Percentiles rank a stretch among this genome's conserved stretches.
Evolutionary conservation across 2,113 vertebrate genomes (phyloP).

Genomic region (Pelecanoides urinatrix): DNA sequence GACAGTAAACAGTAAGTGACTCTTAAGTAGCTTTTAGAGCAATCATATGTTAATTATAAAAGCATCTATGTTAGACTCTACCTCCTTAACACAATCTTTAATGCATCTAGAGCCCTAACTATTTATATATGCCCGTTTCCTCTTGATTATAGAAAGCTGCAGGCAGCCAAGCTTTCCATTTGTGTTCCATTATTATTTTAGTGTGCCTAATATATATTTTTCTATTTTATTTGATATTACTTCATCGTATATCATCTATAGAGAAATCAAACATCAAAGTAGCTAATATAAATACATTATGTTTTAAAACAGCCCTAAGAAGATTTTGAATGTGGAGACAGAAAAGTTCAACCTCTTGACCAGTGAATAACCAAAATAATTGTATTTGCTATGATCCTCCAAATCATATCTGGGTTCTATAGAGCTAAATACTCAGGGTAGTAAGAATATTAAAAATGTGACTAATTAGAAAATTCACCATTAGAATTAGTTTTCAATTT

Average conservation of each 20-base stretch:
- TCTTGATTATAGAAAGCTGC: neutral
- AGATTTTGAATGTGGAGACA: neutral
- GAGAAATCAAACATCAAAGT: neutral
- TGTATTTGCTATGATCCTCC: neutral
- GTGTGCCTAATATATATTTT: neutral
- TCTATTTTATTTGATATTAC: neutral
- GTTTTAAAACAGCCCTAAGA: neutral
- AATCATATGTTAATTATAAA: slow-evolving; percentile 26
- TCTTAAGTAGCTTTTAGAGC: slow-evolving; percentile 32
- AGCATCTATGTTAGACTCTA: neutral
- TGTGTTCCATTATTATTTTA: neutral
- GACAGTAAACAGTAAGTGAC: neutral
- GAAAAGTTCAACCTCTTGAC: neutral
- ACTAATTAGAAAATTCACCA: neutral
- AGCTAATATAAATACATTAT: neutral
- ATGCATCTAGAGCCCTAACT: neutral
- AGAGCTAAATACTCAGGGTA: neutral
- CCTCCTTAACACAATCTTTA: neutral
- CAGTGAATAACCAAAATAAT: neutral
- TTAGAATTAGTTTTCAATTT: neutral
- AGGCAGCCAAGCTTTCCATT: slow-evolving; percentile 13
- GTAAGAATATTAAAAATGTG: neutral
- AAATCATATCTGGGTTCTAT: neutral
- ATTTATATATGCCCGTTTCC: neutral
- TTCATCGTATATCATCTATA: neutral